Evolutionary conservation across 2,113 vertebrate species (phyloP).

Genomic region (Oncorhynchus clarkii): DNA sequence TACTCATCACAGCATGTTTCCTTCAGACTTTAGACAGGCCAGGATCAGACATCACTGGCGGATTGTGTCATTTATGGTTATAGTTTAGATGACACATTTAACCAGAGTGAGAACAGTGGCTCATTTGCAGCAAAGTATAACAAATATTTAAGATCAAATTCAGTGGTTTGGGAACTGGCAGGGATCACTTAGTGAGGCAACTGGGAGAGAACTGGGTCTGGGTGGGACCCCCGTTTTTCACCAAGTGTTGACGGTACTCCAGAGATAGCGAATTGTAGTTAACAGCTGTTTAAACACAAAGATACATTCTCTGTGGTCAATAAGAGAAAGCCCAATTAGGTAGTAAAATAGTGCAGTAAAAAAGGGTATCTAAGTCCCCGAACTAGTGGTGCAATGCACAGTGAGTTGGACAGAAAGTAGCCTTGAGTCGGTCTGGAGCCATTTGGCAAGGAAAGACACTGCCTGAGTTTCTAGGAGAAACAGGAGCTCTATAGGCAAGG

Average conservation of each 20-base stretch:
- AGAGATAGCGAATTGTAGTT: constrained; percentile 42
- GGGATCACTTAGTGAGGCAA: too few relatives aligned
- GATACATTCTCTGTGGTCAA: constrained; percentile 33
- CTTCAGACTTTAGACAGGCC: too few relatives aligned
- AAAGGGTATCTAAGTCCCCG: too few relatives aligned
- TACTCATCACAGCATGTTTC: too few relatives aligned
- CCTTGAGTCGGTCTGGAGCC: constrained; percentile 16
- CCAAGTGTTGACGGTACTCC: constrained; percentile 31
- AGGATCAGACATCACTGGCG: too few relatives aligned
- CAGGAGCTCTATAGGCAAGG: constrained; percentile 27
- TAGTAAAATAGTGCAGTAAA: constrained; percentile 28
- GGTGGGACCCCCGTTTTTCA: neutral
- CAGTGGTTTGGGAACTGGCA: too few relatives aligned
- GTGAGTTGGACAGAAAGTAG: constrained; percentile 20
- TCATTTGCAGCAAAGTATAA: too few relatives aligned
- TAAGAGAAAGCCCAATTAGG: constrained; percentile 40
- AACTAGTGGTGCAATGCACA: constrained; percentile 3
- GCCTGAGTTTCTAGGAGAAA: constrained; percentile 18
- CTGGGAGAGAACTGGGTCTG: too few relatives aligned
- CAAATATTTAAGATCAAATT: too few relatives aligned
- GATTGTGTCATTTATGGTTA: too few relatives aligned
- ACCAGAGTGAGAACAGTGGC: too few relatives aligned
- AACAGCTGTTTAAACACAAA: constrained; percentile 52
- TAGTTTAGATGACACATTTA: too few relatives aligned
- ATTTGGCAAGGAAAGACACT: constrained; percentile 26